phyloP scores from a whole-genome alignment of 2,888 invertebrate genomes.

The Caenorhabditis angaria region DNA sequence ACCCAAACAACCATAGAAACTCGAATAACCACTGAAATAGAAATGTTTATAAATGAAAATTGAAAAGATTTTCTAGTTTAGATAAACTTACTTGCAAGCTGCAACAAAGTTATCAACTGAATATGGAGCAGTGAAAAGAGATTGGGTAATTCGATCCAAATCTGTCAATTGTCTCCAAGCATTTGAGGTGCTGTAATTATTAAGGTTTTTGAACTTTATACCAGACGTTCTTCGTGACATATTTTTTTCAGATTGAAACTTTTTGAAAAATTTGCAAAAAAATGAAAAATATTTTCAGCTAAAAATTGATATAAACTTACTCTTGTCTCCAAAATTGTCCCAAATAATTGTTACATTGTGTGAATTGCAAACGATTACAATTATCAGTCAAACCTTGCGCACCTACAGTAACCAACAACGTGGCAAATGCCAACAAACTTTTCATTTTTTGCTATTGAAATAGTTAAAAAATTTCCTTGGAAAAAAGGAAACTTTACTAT shows the following conservation, averaged over 20 bases:
- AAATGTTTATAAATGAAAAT: not conserved
- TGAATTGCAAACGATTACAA: not conserved
- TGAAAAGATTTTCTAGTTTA: not conserved
- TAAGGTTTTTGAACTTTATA: not conserved
- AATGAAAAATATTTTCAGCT: too few species aligned
- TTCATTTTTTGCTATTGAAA: not conserved
- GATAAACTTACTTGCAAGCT: constrained; percentile 48
- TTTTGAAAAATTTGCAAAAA: too few species aligned
- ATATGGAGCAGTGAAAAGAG: constrained; percentile 42
- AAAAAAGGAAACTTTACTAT: not conserved
- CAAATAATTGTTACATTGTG: not conserved
- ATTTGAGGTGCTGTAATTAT: constrained; percentile 32
- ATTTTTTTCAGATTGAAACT: too few species aligned
- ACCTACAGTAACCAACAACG: not conserved
- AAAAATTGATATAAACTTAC: not conserved
- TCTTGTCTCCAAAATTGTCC: not conserved
- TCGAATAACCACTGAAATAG: constrained; percentile 46
- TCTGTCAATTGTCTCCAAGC: constrained; percentile 32
- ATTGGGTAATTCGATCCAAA: constrained; percentile 38
- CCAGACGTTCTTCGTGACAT: too few species aligned
- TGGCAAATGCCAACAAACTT: not conserved
- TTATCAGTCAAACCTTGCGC: not conserved
- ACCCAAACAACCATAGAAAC: constrained; percentile 50
- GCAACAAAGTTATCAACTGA: constrained; percentile 40
- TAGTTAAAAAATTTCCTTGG: not conserved